These are phyloP conservation scores for Crotalus tigris DNA, from an alignment of 2,113 vertebrate genomes.

Conservation along the genomic window DNA sequence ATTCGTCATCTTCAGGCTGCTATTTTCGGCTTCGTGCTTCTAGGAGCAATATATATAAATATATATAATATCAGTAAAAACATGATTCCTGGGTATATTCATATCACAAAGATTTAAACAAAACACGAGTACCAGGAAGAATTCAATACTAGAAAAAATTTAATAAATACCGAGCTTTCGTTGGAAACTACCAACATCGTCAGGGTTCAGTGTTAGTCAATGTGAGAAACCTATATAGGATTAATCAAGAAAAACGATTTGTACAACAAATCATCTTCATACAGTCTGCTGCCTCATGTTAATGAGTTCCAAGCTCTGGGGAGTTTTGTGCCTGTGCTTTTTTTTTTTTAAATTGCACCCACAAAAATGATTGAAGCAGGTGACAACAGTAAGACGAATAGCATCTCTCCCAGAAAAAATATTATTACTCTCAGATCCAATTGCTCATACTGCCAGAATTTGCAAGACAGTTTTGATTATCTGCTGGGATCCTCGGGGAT, in stretches of 20 bases:
- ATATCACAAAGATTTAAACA: no score
- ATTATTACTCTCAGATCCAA: constrained; percentile 1
- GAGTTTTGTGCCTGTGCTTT: constrained; percentile 10
- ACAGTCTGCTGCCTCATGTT: constrained; percentile 21
- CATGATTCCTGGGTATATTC: no score
- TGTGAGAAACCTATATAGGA: no score
- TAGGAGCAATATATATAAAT: no score
- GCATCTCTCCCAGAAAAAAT: background rate
- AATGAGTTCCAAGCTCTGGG: constrained; percentile 22
- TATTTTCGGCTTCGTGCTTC: no score
- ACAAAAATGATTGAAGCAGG: constrained; percentile 12
- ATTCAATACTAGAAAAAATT: no score
- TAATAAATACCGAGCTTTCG: no score
- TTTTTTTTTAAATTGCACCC: background rate
- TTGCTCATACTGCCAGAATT: background rate
- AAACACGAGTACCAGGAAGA: no score
- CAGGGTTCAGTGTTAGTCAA: no score
- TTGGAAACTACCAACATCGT: no score
- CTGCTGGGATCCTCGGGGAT: background rate
- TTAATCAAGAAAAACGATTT: constrained; percentile 2
- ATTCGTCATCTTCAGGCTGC: no score
- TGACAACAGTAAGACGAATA: constrained; percentile 9
- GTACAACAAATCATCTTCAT: constrained; percentile 22
- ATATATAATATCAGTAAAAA: no score
- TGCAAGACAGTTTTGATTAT: constrained; percentile 16